phyloP scores from a whole-genome alignment of 2,113 vertebrate genomes.

The human region DNA sequence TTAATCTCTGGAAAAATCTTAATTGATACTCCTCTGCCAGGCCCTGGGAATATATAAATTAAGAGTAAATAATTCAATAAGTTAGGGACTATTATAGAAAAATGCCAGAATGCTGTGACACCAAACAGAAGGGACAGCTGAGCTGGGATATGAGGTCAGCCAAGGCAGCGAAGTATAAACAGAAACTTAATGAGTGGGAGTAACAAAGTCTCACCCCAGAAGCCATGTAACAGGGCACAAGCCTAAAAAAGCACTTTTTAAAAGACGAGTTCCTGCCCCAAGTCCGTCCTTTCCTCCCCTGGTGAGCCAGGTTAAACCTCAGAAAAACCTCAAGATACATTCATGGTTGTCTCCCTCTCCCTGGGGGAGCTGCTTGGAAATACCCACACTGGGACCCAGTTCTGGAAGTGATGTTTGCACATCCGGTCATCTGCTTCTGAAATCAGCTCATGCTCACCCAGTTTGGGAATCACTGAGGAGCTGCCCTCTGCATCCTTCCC shows the following conservation, averaged over 20 bases:
- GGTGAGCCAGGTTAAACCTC: not conserved
- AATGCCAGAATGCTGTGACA: not conserved
- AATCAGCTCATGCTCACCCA: fast-evolving
- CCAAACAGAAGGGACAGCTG: not conserved
- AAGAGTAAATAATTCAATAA: not conserved
- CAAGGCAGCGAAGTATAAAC: not conserved
- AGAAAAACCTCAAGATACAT: not conserved
- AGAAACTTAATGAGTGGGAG: fast-evolving
- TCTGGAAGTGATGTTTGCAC: not conserved
- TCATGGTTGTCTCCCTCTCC: not conserved
- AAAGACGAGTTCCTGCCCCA: not conserved
- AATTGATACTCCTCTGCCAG: not conserved
- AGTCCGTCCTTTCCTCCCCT: not conserved
- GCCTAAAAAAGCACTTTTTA: not conserved
- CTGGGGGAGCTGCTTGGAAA: not conserved
- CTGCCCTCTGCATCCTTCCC: not conserved
- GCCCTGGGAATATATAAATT: not conserved
- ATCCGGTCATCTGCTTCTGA: not conserved
- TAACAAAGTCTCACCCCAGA: fast-evolving
- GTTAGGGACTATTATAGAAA: not conserved
- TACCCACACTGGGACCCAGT: not conserved
- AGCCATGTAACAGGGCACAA: fast-evolving
- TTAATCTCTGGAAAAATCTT: not conserved
- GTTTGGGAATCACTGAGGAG: not conserved
- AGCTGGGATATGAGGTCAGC: not conserved